phyloP scores from a whole-genome alignment of 2,797 vertebrate species.

The Allobates femoralis region DNA sequence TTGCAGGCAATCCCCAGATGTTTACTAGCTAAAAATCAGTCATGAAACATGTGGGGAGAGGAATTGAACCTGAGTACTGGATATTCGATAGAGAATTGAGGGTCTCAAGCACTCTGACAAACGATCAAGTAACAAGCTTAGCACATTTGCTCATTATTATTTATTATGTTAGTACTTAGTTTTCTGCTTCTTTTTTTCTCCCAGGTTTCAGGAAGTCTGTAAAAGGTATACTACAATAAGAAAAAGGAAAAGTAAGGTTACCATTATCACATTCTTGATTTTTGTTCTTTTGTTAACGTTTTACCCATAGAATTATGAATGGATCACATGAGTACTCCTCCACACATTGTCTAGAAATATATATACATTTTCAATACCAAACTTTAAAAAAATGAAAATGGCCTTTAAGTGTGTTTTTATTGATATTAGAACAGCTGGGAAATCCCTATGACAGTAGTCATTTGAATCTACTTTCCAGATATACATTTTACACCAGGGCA shows the following conservation, averaged over 20 bases:
- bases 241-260: background rate
- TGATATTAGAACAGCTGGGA: constrained; percentile 76
- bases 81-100: too few species aligned
- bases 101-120: too few species aligned
- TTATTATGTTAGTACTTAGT: too few species aligned
- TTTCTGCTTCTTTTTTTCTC: too few species aligned
- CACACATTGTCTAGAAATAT: constrained; percentile 68
- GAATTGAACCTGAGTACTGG: too few species aligned
- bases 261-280: background rate
- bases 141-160: too few species aligned
- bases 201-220: too few species aligned
- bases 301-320: constrained; percentile 60
- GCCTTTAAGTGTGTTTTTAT: constrained; percentile 75
- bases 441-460: constrained; percentile 72
- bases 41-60: too few species aligned
- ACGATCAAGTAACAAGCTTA: too few species aligned
- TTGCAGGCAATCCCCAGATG: too few species aligned
- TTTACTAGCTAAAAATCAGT: too few species aligned
- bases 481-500: constrained; percentile 70
- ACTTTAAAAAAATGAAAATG: constrained; percentile 69
- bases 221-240: background rate
- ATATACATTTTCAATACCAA: constrained; percentile 70
- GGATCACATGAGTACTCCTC: constrained; percentile 71
- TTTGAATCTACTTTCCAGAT: constrained; percentile 76
- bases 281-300: background rate